Evolutionary conservation across 2,888 invertebrate species (phyloP).

Genomic region (Diachrysia chrysitis): DNA sequence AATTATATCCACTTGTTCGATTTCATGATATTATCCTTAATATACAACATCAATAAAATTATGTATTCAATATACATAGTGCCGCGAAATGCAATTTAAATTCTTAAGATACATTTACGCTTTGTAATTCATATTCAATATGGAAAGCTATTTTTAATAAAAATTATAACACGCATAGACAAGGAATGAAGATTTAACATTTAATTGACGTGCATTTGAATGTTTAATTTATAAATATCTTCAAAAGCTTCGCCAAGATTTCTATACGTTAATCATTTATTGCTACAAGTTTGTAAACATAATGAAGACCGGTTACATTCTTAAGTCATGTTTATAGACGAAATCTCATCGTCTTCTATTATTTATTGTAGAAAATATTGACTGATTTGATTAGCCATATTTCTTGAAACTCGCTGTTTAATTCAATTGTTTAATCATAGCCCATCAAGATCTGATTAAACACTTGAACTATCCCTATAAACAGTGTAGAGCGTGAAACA

Average conservation of each 20-base stretch:
- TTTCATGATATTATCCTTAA: slow-evolving; percentile 81
- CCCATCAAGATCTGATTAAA: not conserved
- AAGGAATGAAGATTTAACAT: slow-evolving; percentile 64
- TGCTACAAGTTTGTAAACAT: slow-evolving; percentile 32
- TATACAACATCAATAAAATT: slow-evolving; percentile 75
- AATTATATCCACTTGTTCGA: slow-evolving; percentile 82
- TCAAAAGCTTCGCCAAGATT: slow-evolving; percentile 49
- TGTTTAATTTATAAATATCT: slow-evolving; percentile 31
- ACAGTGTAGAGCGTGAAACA: not conserved
- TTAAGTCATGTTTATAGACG: slow-evolving; percentile 29
- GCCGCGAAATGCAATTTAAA: slow-evolving; percentile 78
- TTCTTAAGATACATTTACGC: slow-evolving; percentile 64
- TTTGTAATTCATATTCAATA: slow-evolving; percentile 67
- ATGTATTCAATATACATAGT: slow-evolving; percentile 70
- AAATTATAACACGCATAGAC: slow-evolving; percentile 57
- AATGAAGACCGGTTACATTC: slow-evolving; percentile 27
- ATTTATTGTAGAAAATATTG: slow-evolving; percentile 20
- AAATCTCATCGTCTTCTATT: slow-evolving; percentile 13
- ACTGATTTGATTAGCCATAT: slow-evolving; percentile 12
- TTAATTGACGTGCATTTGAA: slow-evolving; percentile 55
- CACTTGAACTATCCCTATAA: not conserved
- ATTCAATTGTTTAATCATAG: not conserved
- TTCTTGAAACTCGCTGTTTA: slow-evolving; percentile 1
- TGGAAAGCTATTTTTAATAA: slow-evolving; percentile 60
- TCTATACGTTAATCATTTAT: slow-evolving; percentile 31